phyloP scores from a whole-genome alignment of 64 coral and sea anemone genomes.

The Orbicella faveolata region DNA sequence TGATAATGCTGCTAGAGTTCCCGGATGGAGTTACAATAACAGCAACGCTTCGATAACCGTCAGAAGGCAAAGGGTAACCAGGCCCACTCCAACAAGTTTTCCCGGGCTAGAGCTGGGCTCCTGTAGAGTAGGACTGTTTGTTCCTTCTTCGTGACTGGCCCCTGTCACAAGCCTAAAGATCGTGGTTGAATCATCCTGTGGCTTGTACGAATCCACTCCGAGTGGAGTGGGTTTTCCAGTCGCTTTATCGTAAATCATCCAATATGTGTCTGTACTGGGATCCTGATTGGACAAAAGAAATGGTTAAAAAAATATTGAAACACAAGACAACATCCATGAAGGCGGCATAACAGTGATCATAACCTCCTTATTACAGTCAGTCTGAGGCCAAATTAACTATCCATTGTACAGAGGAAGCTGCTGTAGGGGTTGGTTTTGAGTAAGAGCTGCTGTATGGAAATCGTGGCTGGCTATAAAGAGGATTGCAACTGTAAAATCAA shows the following conservation, averaged over 20 bases:
- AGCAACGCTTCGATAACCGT: background rate
- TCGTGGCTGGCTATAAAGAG: too few species aligned
- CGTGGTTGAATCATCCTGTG: background rate
- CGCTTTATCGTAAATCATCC: slow-evolving; percentile 24
- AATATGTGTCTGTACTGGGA: background rate
- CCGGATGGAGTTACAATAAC: background rate
- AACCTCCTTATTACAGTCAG: background rate
- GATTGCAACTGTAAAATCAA: too few species aligned
- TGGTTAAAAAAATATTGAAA: background rate
- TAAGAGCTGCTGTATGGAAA: too few species aligned
- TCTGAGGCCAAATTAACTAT: too few species aligned
- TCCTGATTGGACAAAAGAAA: background rate
- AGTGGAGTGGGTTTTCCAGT: background rate
- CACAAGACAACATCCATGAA: too few species aligned
- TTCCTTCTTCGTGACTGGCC: background rate
- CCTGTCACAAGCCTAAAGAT: background rate
- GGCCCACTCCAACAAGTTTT: background rate
- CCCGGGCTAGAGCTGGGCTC: background rate
- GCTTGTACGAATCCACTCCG: background rate
- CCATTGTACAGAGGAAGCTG: too few species aligned
- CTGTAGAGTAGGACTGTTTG: too few species aligned
- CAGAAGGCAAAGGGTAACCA: background rate
- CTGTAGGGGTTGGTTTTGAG: too few species aligned
- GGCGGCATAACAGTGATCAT: background rate
- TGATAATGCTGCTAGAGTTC: background rate